These are phyloP conservation scores for Sesia apiformis DNA, from an alignment of 2,888 invertebrate species.

Conservation along the genomic window DNA sequence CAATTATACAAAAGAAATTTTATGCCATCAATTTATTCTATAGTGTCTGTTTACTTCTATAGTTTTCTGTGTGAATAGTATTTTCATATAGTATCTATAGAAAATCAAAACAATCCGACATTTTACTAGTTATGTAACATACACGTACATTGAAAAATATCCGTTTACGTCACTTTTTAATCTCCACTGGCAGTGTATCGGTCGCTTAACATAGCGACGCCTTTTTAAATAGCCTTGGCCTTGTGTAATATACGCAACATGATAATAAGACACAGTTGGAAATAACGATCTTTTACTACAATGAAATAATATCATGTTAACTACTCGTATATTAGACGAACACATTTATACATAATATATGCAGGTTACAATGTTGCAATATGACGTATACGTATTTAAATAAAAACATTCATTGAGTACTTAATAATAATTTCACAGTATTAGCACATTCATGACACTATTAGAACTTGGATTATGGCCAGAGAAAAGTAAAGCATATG, in stretches of 20 bases:
- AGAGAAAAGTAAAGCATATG: conserved; percentile 16
- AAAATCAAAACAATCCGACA: not conserved
- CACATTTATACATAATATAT: not conserved
- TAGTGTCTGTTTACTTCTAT: too few relatives aligned
- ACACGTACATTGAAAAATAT: conserved; percentile 6
- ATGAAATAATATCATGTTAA: not conserved
- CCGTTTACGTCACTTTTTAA: conserved; percentile 11
- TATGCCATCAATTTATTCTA: too few relatives aligned
- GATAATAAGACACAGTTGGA: conserved; percentile 47
- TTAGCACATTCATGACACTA: conserved; percentile 9
- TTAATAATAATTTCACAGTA: conserved; percentile 11
- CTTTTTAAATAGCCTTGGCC: conserved; percentile 48
- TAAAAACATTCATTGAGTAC: conserved; percentile 1
- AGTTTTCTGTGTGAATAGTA: too few relatives aligned
- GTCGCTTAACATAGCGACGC: conserved; percentile 13
- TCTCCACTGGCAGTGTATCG: conserved; percentile 9
- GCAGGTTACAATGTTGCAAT: not conserved
- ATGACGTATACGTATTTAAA: not conserved
- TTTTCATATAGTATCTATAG: too few relatives aligned
- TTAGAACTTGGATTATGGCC: conserved; percentile 28
- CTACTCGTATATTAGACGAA: not conserved
- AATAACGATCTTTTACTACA: conserved; percentile 9
- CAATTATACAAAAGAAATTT: too few relatives aligned
- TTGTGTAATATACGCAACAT: conserved; percentile 25
- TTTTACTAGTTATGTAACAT: not conserved